Evolutionary conservation across 1,140 invertebrate species (phyloP).

Genomic region (Probaryconus sp.): DNA sequence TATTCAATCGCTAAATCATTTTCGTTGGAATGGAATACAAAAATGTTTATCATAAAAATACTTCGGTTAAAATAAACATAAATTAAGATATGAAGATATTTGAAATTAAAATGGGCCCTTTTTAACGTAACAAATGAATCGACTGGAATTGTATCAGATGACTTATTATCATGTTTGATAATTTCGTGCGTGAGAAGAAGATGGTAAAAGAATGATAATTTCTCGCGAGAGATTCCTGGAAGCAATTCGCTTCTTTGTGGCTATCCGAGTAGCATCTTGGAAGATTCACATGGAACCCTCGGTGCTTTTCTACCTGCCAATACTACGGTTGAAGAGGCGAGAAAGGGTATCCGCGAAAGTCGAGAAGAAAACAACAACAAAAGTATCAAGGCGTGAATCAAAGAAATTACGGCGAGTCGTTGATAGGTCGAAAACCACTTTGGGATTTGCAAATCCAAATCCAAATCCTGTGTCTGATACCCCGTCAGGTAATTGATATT

Average conservation of each 20-base stretch:
- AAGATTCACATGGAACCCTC: slow-evolving; percentile 40
- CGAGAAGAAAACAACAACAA: slow-evolving; percentile 34
- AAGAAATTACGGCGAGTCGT: slow-evolving; percentile 64
- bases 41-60: too few relatives aligned
- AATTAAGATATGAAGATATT: too few relatives aligned
- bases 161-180: slow-evolving; percentile 50
- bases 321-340: slow-evolving; percentile 31
- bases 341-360: slow-evolving; percentile 35
- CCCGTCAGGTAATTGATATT: slow-evolving; percentile 76
- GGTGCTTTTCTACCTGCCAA: slow-evolving; percentile 52
- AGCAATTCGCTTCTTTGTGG: slow-evolving; percentile 51
- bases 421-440: slow-evolving; percentile 26
- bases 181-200: slow-evolving; percentile 34
- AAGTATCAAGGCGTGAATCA: slow-evolving; percentile 66
- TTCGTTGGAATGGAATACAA: too few relatives aligned
- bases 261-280: slow-evolving; percentile 51
- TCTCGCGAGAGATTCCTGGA: slow-evolving; percentile 62
- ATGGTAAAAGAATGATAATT: slow-evolving; percentile 47
- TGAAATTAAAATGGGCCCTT: too few relatives aligned
- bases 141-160: slow-evolving; percentile 23
- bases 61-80: too few relatives aligned
- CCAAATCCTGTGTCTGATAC: slow-evolving; percentile 47
- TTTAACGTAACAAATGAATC: neutral
- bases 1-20: too few relatives aligned
- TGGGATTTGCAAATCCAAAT: slow-evolving; percentile 42